Evolutionary conservation across 2,888 invertebrate species (phyloP), one percentile per base, ranked within the genome.

Genomic region (Synanthedon tipuliformis): DNA sequence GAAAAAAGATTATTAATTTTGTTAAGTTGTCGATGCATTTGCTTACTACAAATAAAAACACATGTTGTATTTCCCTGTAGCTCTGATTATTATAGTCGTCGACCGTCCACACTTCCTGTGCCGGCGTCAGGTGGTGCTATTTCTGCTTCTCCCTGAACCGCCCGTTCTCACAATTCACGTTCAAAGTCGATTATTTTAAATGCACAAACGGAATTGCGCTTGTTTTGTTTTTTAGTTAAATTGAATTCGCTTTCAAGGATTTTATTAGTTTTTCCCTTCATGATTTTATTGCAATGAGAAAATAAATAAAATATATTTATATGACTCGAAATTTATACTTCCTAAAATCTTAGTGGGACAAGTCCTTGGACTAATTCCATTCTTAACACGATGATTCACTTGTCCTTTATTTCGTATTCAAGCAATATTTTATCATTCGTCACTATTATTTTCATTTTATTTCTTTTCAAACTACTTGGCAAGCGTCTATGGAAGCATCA

Each of bases 161-260:
- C 59, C 64, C 59, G 56, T 64, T 58, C 64, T 57, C 64, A 69
- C 68, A 71, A 76, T 83, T 78, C 81, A 81, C 71, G 81, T 80
- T 84, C 79, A 80, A 80, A 80, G 80, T 69, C 78, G 70, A 73
- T 73, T 77, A 77, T 78, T 78, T 79, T 73, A 68, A 75, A 77
- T 64, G 65, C 63, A 53, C 57, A 59, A 64, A 66, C 60, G 57
- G 49, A 61, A 61, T 57, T 57, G 53, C 16, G 52, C 54, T 63
- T 61, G 61, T 66, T 34, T 10, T 23, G 5, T 23, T 71, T 64
- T 63, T 49, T 61, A 59, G 61, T 62, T 57, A 53, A 57, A 59
- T 59, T 10, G 57, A 63, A 64, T 48, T 68, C 66, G 65, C 27
- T 41, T 54, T 54, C 56, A 51, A 41, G 40, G 23, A 51, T 52